A percentile compares a stretch with the other conserved stretches of the same genome.
These are phyloP conservation scores for Sipunculus nudus DNA, from an alignment of 2,888 invertebrate species.

Conservation along the genomic window DNA sequence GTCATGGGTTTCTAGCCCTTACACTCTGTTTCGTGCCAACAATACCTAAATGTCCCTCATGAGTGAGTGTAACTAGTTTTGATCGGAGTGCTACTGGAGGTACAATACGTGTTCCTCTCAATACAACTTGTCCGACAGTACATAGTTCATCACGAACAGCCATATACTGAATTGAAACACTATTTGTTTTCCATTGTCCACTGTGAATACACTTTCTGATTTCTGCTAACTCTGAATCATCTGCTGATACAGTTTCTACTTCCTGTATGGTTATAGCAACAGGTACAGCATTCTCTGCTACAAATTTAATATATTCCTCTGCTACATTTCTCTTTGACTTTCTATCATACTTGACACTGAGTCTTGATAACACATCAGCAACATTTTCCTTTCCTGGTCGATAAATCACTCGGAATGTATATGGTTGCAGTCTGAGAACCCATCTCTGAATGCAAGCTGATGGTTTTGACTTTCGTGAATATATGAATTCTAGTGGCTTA, in stretches of 20 bases:
- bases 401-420: slow-evolving; percentile 28
- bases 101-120: slow-evolving; percentile 7
- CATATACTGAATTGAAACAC: not conserved
- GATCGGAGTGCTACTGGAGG: slow-evolving; percentile 2
- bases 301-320: not conserved
- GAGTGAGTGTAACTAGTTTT: not conserved
- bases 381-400: slow-evolving; percentile 36
- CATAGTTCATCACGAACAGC: slow-evolving; percentile 3
- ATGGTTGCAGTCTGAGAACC: slow-evolving; percentile 39
- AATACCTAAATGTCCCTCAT: slow-evolving; percentile 22
- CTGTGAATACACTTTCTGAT: not conserved
- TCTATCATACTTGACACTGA: too few species aligned
- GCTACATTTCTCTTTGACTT: too few species aligned
- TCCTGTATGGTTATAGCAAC: not conserved
- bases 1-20: too few species aligned
- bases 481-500: slow-evolving; percentile 23
- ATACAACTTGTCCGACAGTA: slow-evolving; percentile 5
- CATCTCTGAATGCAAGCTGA: slow-evolving; percentile 43
- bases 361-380: slow-evolving; percentile 7
- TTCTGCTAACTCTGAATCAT: not conserved
- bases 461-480: slow-evolving; percentile 32
- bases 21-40: slow-evolving; percentile 16
- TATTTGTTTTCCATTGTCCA: not conserved
- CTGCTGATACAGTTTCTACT: not conserved
- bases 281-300: not conserved